These are phyloP conservation scores for Tethya wilhelma DNA, from an alignment of 37 sponge, comb jelly and placozoan genomes.

Conservation along the genomic window DNA sequence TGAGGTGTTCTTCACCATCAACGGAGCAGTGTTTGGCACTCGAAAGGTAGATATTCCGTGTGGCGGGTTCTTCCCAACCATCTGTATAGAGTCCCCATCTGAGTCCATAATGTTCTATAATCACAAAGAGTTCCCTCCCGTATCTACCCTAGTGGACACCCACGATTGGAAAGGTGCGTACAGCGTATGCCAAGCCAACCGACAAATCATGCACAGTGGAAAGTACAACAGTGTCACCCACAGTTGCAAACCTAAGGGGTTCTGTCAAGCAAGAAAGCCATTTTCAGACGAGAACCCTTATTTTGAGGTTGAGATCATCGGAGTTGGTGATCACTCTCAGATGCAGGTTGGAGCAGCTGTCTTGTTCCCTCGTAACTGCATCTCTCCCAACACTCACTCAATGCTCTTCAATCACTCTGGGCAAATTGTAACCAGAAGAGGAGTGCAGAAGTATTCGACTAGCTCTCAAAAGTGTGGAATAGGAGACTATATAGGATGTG, in stretches of 20 bases:
- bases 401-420: constrained; percentile 57
- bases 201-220: constrained; percentile 30
- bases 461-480: constrained; percentile 25
- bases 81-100: constrained; percentile 51
- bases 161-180: constrained; percentile 41
- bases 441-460: constrained; percentile 3
- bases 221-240: neutral
- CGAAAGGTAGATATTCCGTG: constrained; percentile 41
- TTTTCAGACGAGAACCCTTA: constrained; percentile 33
- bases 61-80: constrained; percentile 62
- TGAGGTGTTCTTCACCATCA: constrained; percentile 64
- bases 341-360: constrained; percentile 43
- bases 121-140: constrained; percentile 28
- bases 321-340: neutral
- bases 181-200: constrained; percentile 50
- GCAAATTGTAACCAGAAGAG: constrained; percentile 14
- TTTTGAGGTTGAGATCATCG: constrained; percentile 63
- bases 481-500: constrained; percentile 60
- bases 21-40: constrained; percentile 40
- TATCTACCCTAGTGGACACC: constrained; percentile 6
- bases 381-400: neutral
- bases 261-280: constrained; percentile 1
- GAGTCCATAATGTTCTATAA: constrained; percentile 40
- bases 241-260: constrained; percentile 22
- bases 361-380: constrained; percentile 7